Conservation (phyloP, 1,140 invertebrate species). For the Cecropterus lyciades region DNA sequence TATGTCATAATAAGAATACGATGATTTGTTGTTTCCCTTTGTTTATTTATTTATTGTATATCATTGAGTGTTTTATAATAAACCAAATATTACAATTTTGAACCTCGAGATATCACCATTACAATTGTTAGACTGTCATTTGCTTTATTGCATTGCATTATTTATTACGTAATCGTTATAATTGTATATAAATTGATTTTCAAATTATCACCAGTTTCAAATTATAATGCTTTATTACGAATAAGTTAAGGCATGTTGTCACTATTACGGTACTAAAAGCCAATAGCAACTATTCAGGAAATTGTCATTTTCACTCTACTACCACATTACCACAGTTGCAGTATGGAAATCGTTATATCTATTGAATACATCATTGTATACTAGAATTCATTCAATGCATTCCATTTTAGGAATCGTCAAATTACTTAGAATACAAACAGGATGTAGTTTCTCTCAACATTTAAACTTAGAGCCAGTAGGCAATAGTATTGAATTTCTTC, state of each 20-base stretch:
- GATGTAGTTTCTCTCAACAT: slow-evolving; percentile 28
- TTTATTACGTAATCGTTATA: too few relatives aligned
- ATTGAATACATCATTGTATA: slow-evolving; percentile 21
- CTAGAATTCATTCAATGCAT: slow-evolving; percentile 18
- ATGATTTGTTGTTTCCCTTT: too few relatives aligned
- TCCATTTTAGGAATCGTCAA: slow-evolving; percentile 21
- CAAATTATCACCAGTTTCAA: too few relatives aligned
- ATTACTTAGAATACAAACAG: slow-evolving; percentile 31
- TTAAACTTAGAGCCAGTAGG: slow-evolving; percentile 11
- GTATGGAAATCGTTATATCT: slow-evolving; percentile 19
- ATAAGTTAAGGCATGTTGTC: slow-evolving; percentile 1
- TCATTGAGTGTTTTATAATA: too few relatives aligned
- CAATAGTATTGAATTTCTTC: neutral
- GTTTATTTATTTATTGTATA: too few relatives aligned
- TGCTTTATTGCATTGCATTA: too few relatives aligned
- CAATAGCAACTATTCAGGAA: slow-evolving; percentile 1
- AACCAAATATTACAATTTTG: too few relatives aligned
- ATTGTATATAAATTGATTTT: too few relatives aligned
- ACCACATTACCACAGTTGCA: neutral
- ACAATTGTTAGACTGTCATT: too few relatives aligned
- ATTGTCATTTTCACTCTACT: slow-evolving; percentile 19
- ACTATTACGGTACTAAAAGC: neutral
- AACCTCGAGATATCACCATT: too few relatives aligned
- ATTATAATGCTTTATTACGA: too few relatives aligned
- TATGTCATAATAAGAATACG: too few relatives aligned